phyloP scores from a whole-genome alignment of 2,113 vertebrate genomes.

The Thinocorus orbignyianus region DNA sequence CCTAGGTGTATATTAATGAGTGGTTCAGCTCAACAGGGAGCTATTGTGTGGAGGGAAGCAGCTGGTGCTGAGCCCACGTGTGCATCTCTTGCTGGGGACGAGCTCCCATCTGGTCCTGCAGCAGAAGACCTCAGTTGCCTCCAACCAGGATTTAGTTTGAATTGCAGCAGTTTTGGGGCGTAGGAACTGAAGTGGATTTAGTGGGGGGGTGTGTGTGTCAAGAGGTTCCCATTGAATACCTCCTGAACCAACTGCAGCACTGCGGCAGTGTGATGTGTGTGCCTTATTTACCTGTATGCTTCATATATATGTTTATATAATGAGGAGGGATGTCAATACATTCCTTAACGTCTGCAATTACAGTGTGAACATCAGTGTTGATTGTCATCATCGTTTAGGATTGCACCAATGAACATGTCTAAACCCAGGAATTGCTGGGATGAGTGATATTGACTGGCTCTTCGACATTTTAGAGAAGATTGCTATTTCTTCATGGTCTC shows the following conservation, averaged over 20 bases:
- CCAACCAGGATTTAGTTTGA: neutral
- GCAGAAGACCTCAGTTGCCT: neutral
- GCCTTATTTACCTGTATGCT: neutral
- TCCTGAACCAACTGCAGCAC: neutral
- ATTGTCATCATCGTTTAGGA: accelerated
- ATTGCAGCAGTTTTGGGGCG: neutral
- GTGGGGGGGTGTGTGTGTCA: no score
- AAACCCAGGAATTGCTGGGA: neutral
- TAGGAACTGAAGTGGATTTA: neutral
- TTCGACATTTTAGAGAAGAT: neutral
- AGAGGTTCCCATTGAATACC: neutral
- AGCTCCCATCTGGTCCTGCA: neutral
- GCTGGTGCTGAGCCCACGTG: accelerated
- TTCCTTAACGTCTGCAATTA: accelerated
- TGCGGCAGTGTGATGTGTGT: accelerated
- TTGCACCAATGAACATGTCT: neutral
- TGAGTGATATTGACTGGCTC: accelerated
- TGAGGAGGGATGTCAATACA: accelerated
- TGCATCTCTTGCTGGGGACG: accelerated
- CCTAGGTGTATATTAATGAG: neutral
- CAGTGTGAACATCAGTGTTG: neutral
- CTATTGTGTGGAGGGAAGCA: neutral
- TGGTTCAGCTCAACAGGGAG: neutral
- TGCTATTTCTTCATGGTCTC: neutral
- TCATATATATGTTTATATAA: neutral